Conservation (phyloP, 2,797 vertebrate species). For the Melanotaenia parkinsoni region DNA sequence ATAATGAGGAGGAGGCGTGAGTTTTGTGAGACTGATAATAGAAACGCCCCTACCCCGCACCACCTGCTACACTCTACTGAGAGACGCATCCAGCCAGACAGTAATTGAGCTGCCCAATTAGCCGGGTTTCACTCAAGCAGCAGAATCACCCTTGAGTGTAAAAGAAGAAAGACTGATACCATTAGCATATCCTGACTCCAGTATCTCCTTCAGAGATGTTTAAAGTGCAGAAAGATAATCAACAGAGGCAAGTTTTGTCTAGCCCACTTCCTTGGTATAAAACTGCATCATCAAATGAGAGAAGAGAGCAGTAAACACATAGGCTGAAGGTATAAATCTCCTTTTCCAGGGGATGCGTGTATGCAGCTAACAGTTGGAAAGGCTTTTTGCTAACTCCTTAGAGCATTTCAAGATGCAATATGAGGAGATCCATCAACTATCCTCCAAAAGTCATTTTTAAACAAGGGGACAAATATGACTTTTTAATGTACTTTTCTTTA, state of each 20-base stretch:
- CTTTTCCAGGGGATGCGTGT: not conserved
- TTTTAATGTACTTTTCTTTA: not conserved
- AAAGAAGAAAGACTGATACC: constrained; percentile 9
- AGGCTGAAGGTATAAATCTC: constrained; percentile 14
- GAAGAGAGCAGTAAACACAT: not conserved
- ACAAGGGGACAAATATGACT: not conserved
- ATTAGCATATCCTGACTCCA: constrained; percentile 25
- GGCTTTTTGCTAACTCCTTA: constrained; percentile 3
- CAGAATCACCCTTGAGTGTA: constrained; percentile 27
- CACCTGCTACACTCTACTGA: constrained; percentile 30
- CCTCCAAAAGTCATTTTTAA: not conserved
- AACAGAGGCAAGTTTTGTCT: constrained; percentile 13
- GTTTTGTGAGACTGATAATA: constrained; percentile 60
- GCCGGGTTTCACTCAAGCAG: constrained; percentile 41
- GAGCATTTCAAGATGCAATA: constrained; percentile 6
- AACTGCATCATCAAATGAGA: constrained; percentile 5
- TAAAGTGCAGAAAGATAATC: constrained; percentile 9
- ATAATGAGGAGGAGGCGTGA: constrained; percentile 44
- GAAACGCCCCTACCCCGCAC: constrained; percentile 44
- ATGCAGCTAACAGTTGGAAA: constrained; percentile 3
- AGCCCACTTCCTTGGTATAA: constrained; percentile 21
- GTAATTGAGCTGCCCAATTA: constrained; percentile 70
- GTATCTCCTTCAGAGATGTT: constrained; percentile 20
- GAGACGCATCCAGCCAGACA: constrained; percentile 50
- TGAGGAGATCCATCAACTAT: not conserved